These are phyloP conservation scores for Lepidurus arcticus DNA, from an alignment of 1,140 invertebrate species.

Conservation along the genomic window DNA sequence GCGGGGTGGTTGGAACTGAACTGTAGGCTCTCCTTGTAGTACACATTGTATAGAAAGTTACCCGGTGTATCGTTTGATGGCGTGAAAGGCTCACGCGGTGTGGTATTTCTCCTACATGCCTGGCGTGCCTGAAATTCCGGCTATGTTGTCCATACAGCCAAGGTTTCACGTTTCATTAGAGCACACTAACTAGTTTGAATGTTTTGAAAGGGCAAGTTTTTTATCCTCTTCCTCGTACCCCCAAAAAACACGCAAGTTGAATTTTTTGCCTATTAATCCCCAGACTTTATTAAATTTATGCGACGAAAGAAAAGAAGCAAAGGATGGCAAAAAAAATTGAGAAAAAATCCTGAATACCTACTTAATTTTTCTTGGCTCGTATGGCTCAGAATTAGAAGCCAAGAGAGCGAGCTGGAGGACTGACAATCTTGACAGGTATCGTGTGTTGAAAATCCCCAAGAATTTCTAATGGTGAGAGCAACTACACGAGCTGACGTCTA, in stretches of 20 bases:
- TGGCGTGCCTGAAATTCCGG: background rate
- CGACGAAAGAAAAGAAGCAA: no score
- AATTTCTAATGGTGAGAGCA: background rate
- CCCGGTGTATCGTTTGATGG: background rate
- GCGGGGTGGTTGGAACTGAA: background rate
- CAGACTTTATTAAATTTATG: no score
- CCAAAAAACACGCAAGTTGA: no score
- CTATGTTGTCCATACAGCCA: background rate
- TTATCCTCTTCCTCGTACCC: no score
- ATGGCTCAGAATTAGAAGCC: background rate
- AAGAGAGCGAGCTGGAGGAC: background rate
- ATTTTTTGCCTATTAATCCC: no score
- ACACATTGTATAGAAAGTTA: background rate
- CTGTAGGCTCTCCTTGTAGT: background rate
- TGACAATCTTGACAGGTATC: conserved; percentile 19
- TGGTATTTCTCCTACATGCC: no score
- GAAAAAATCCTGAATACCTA: background rate
- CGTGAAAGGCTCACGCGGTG: background rate
- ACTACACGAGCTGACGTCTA: background rate
- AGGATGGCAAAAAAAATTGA: background rate
- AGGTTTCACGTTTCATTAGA: background rate
- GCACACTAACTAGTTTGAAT: background rate
- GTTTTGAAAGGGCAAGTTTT: no score
- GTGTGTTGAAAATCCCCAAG: background rate
- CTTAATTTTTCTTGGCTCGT: background rate